Evolutionary conservation across 2,888 invertebrate species (phyloP).

Genomic region (Plagiodera versicolora): DNA sequence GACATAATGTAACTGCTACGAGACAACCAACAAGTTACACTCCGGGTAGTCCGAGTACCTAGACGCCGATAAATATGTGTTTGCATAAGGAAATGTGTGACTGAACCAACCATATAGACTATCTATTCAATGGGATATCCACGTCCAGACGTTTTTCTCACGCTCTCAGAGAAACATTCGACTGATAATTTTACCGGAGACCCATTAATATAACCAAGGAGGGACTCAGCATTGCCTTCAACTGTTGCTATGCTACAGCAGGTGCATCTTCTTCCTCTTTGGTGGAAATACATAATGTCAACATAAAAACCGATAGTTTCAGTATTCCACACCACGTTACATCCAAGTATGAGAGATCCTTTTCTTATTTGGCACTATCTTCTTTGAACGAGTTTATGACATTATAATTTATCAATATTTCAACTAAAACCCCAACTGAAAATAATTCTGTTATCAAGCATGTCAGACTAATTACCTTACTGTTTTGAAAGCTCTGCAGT

Average conservation of each 20-base stretch:
- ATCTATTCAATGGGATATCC: neutral
- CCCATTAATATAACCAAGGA: conserved; percentile 7
- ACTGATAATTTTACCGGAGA: neutral
- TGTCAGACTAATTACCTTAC: no score
- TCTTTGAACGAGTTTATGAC: no score
- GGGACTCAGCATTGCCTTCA: conserved; percentile 33
- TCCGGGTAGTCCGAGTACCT: neutral
- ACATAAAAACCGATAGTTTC: no score
- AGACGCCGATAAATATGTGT: neutral
- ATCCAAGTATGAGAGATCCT: no score
- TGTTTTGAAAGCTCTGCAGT: no score
- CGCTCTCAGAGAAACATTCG: neutral
- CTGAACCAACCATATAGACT: neutral
- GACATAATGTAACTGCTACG: no score
- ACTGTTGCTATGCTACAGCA: conserved; percentile 37
- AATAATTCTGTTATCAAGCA: no score
- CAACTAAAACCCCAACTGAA: no score
- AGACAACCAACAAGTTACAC: neutral
- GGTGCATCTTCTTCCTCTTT: conserved; percentile 33
- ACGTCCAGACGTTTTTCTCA: neutral
- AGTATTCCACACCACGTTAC: no score
- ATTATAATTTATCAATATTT: no score
- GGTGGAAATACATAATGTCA: neutral
- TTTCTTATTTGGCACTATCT: no score
- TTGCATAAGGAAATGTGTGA: neutral